A percentile compares a stretch with the other conserved stretches of the same genome.
Conservation (phyloP, 2,888 invertebrate genomes). For the Brachylomia viminalis region DNA sequence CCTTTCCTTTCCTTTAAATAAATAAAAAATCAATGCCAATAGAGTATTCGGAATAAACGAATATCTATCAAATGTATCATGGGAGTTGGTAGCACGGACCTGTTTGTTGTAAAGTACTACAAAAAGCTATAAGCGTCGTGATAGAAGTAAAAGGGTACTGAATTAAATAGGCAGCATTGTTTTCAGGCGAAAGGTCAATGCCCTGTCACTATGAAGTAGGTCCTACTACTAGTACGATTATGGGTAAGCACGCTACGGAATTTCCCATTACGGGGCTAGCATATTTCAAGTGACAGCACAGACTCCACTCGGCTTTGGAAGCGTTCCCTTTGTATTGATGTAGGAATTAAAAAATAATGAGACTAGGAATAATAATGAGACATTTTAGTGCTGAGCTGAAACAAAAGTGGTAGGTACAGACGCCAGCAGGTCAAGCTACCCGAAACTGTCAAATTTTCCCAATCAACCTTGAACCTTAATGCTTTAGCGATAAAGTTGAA, state of each 20-base stretch:
- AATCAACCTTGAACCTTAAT: too few species aligned
- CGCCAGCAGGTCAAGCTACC: too few species aligned
- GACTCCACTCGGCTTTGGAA: slow-evolving; percentile 16
- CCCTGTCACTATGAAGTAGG: slow-evolving; percentile 25
- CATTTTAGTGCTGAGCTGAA: background rate
- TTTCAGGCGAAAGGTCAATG: slow-evolving; percentile 32
- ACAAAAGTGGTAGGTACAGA: slow-evolving; percentile 12
- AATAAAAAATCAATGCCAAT: too few species aligned
- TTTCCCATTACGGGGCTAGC: slow-evolving; percentile 52
- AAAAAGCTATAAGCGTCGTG: background rate
- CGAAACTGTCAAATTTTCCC: too few species aligned
- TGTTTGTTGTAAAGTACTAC: background rate
- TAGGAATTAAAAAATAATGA: slow-evolving; percentile 8
- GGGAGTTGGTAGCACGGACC: background rate
- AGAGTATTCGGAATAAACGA: background rate
- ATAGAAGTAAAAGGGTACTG: slow-evolving; percentile 13
- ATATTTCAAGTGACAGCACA: slow-evolving; percentile 33
- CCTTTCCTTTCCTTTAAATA: too few species aligned
- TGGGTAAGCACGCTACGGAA: slow-evolving; percentile 41
- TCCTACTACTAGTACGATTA: slow-evolving; percentile 1
- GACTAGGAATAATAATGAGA: background rate
- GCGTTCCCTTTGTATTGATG: slow-evolving; percentile 26
- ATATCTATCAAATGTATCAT: background rate
- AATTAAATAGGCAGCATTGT: slow-evolving; percentile 13
- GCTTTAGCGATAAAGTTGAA: too few species aligned